Evolutionary conservation across 2,888 invertebrate genomes (phyloP), one percentile per base, ranked within the genome.

Genomic region (Exocentrus adspersus): DNA sequence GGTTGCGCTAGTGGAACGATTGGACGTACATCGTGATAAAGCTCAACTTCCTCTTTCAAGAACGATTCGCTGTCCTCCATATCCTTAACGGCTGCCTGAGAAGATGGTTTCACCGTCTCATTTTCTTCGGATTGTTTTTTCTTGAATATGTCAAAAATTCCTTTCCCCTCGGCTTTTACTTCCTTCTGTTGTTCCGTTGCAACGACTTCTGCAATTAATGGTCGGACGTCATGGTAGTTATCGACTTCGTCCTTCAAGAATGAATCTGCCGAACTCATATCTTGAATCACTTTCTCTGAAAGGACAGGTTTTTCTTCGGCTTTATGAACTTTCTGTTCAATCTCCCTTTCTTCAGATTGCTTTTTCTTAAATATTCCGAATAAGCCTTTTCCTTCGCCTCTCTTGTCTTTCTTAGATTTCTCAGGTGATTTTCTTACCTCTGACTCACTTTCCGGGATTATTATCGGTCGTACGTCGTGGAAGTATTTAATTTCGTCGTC

Each of bases 181-280:
- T 59, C n/a, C 14, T 43, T 42, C 14, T 46, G 24, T 10, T 20
- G 48, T 21, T 42, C 17, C 5, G 7, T 14, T 14, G 37, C 28
- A 46, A 21, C 12, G 1, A 14, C 16, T 14, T 51, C 51, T 16
- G 7, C 41, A 32, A 12, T 7, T 17, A 58, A 41, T n/a, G 66
- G 69, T 57, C 60, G 58, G 10, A 65, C 70, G 56, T 68, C 70
- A 7, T 70, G 56, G 43, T 68, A 68, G 28, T 50, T 60, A 6
- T 60, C 50, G n/a, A 68, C 43, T 62, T 70, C 70, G 9, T 46
- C 30, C 45, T 64, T 65, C 17, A 54, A 14, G 50, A 67, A 62
- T 42, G 61, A 32, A 14, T 63, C 58, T 7, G 46, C 51, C n/a
- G 60, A 45, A 7, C 58, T 21, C 62, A 68, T 68, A 43, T 66